Conservation (phyloP, 1,140 invertebrate species). For the Drosophila equinoxialis region DNA sequence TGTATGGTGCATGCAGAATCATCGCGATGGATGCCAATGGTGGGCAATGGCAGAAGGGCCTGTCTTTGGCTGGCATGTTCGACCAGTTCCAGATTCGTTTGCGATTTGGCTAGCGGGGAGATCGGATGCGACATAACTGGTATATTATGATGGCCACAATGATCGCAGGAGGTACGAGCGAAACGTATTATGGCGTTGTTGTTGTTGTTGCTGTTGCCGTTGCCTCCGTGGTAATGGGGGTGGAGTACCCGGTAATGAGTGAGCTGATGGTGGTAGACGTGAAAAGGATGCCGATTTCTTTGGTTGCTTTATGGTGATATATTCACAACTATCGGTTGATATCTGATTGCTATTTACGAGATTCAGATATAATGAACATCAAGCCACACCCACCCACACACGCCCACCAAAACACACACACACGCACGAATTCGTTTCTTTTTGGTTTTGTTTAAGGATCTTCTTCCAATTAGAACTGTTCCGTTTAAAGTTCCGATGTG, state of each 20-base stretch:
- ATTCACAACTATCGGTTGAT: slow-evolving; percentile 62
- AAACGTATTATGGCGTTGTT: slow-evolving; percentile 65
- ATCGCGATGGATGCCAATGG: slow-evolving; percentile 47
- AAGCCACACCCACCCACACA: slow-evolving; percentile 23
- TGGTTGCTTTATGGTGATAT: slow-evolving; percentile 61
- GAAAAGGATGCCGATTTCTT: slow-evolving; percentile 74
- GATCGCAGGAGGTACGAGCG: slow-evolving; percentile 71
- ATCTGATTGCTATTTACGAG: slow-evolving; percentile 45
- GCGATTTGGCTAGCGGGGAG: slow-evolving; percentile 76
- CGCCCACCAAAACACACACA: not conserved
- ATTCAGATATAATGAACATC: not conserved
- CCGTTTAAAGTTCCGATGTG: slow-evolving; percentile 35
- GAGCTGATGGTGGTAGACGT: slow-evolving; percentile 38
- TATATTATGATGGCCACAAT: slow-evolving; percentile 75
- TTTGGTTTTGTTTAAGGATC: not conserved
- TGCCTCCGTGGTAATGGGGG: slow-evolving; percentile 1
- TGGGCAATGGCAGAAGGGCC: slow-evolving; percentile 58
- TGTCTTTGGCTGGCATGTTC: slow-evolving; percentile 66
- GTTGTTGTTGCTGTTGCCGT: slow-evolving; percentile 23
- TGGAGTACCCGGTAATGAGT: slow-evolving; percentile 25
- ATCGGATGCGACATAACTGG: slow-evolving; percentile 77
- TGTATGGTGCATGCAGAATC: slow-evolving; percentile 72
- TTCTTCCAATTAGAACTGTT: slow-evolving; percentile 16
- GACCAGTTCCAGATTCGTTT: slow-evolving; percentile 71
- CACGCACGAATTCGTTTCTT: not conserved